These are phyloP conservation scores for Cercopithecus mona DNA, from an alignment of 2,113 vertebrate species.

Conservation along the genomic window DNA sequence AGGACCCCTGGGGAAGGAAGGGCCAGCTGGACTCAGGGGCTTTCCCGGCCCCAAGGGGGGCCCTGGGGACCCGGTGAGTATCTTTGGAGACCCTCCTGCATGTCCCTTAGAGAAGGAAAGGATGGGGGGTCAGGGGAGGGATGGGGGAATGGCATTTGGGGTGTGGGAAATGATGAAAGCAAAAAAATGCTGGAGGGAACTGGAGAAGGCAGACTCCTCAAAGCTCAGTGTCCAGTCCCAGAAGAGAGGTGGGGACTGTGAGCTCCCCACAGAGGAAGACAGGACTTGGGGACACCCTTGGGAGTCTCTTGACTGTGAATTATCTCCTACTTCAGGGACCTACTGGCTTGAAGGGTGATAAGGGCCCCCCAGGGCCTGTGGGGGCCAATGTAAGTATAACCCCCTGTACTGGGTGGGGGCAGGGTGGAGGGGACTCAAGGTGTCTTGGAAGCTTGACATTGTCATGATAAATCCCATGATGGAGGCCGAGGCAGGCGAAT, in stretches of 20 bases:
- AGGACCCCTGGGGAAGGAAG: constrained; percentile 89
- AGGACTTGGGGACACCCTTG: neutral
- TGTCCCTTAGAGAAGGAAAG: neutral
- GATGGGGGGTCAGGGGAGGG: neutral
- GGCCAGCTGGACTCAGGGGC: constrained; percentile 89
- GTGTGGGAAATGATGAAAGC: neutral
- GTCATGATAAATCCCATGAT: neutral
- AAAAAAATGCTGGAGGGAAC: neutral
- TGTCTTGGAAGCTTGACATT: neutral
- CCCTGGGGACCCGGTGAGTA: constrained; percentile 87
- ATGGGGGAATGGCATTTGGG: no score
- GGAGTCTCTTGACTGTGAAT: neutral
- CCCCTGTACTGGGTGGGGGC: neutral
- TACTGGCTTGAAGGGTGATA: constrained; percentile 92
- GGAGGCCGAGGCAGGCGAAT: neutral
- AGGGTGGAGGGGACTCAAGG: neutral
- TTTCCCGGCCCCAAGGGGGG: constrained; percentile 89
- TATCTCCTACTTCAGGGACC: constrained; percentile 84
- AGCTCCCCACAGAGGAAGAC: neutral
- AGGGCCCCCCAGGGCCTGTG: constrained; percentile 87
- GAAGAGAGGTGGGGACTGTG: neutral
- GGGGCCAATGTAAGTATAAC: constrained; percentile 88
- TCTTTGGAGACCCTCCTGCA: no score
- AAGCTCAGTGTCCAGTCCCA: neutral
- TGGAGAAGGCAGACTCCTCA: neutral